phyloP scores from a whole-genome alignment of 1,140 invertebrate genomes.

The Orius insidiosus region DNA sequence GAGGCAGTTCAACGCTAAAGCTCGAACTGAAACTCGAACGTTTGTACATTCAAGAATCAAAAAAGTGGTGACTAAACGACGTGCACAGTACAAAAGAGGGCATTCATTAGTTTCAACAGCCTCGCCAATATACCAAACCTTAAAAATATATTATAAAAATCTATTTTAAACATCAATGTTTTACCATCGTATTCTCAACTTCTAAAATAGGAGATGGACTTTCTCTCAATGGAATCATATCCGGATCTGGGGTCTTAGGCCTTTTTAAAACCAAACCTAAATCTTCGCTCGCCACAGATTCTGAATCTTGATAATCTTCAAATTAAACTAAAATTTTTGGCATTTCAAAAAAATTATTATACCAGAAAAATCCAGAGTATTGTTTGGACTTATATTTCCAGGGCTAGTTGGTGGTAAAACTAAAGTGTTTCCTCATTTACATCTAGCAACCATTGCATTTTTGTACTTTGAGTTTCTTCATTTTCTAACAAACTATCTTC shows the following conservation, averaged over 20 bases:
- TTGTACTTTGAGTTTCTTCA: background rate
- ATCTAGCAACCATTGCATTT: conserved; percentile 14
- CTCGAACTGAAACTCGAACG: conserved; percentile 69
- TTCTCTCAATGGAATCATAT: conserved; percentile 2
- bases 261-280: background rate
- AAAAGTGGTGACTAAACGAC: conserved; percentile 57
- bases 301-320: conserved; percentile 13
- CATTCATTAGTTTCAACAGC: conserved; percentile 39
- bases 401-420: conserved; percentile 1
- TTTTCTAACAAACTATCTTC: conserved; percentile 9
- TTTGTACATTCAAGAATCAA: conserved; percentile 42
- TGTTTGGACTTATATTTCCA: no score
- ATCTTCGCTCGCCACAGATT: conserved; percentile 11
- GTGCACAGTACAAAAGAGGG: conserved; percentile 47
- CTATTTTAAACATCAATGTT: no score
- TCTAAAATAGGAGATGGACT: conserved; percentile 9
- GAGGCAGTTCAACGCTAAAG: conserved; percentile 57
- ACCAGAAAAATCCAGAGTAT: no score
- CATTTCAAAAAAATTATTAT: no score
- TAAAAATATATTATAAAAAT: no score
- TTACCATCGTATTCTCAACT: conserved; percentile 1
- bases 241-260: background rate
- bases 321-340: background rate
- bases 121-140: conserved; percentile 42
- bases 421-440: background rate